Conservation (phyloP, 2,797 vertebrate species). For the Lophotriccus pileatus region DNA sequence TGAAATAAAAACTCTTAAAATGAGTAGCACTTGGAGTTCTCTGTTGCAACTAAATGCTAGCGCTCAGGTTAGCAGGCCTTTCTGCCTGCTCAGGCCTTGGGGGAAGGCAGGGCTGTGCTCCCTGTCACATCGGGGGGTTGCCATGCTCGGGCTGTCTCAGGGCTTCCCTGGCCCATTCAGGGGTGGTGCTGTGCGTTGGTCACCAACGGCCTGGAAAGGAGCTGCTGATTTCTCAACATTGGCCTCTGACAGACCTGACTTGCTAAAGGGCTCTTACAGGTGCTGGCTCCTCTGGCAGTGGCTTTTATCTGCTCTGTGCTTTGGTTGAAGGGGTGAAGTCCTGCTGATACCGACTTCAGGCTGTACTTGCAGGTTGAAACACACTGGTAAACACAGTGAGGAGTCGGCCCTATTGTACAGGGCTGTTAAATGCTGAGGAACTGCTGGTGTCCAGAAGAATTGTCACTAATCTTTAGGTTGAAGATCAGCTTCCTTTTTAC, state of each 20-base stretch:
- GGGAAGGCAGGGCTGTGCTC: not conserved
- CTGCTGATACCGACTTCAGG: rapidly evolving
- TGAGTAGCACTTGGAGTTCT: not conserved
- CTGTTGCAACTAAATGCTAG: not conserved
- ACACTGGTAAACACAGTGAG: not conserved
- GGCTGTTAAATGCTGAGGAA: not conserved
- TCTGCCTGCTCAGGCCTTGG: not conserved
- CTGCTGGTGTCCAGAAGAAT: not conserved
- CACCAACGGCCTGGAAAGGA: not conserved
- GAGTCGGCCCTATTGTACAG: not conserved
- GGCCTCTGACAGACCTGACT: not conserved
- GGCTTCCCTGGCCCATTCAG: not conserved
- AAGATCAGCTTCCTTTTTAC: not conserved
- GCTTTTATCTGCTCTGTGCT: not conserved
- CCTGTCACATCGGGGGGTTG: rapidly evolving
- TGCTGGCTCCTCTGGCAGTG: not conserved
- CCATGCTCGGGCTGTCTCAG: not conserved
- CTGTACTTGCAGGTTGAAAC: not conserved
- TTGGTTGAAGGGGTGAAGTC: not conserved
- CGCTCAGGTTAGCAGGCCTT: not conserved
- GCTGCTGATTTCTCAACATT: not conserved
- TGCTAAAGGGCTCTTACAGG: not conserved
- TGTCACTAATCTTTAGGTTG: not conserved
- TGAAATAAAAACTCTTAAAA: not conserved
- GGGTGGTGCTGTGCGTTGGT: not conserved